A percentile compares a stretch with the other conserved stretches of the same genome.
Conservation (phyloP, 2,797 vertebrate species). For the Halcyon leucocephala region DNA sequence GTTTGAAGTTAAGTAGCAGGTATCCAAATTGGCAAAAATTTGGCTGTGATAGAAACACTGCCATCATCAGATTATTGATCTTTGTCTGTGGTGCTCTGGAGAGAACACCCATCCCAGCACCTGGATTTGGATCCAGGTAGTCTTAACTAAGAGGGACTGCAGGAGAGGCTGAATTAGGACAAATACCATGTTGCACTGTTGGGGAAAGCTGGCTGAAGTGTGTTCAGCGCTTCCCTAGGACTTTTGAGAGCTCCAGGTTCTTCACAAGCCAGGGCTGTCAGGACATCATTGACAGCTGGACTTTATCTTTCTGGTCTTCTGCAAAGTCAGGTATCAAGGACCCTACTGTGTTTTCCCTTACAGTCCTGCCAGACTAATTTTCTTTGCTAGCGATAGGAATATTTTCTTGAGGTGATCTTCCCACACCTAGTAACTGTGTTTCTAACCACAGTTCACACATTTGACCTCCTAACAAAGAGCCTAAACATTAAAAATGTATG, state of each 20-base stretch:
- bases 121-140: background rate
- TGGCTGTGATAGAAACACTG: background rate
- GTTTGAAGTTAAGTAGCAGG: background rate
- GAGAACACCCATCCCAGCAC: background rate
- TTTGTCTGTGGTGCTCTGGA: background rate
- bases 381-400: background rate
- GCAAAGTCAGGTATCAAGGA: background rate
- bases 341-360: background rate
- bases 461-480: constrained; percentile 28
- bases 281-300: background rate
- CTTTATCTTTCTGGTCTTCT: background rate
- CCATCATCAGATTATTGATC: background rate
- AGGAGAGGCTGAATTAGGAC: background rate
- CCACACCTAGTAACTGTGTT: background rate
- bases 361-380: background rate
- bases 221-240: background rate
- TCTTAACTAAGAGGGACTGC: background rate
- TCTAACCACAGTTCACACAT: background rate
- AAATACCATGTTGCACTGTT: background rate
- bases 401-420: background rate
- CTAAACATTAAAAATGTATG: constrained; percentile 57
- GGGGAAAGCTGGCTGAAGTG: background rate
- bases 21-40: background rate
- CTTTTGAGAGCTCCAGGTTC: background rate
- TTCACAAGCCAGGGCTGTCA: background rate